Conservation (phyloP, 2,113 vertebrate genomes). For the Thalassarche chlororhynchos region DNA sequence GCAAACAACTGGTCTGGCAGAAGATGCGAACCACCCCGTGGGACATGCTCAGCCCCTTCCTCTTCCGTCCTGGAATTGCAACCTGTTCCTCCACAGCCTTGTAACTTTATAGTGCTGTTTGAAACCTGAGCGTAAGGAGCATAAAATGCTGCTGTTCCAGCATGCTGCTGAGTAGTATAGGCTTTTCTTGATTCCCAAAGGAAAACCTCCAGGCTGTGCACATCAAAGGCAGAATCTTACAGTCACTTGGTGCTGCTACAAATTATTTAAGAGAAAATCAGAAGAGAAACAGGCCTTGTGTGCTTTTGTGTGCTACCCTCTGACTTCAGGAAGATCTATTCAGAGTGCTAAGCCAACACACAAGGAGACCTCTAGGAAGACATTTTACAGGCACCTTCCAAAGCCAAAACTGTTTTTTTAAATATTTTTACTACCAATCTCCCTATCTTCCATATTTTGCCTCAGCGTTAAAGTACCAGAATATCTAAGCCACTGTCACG, state of each 20-base stretch:
- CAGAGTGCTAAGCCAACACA: neutral
- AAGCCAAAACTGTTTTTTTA: neutral
- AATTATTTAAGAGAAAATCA: neutral
- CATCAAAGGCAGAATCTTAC: constrained; percentile 18
- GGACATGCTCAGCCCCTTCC: neutral
- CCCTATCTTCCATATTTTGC: neutral
- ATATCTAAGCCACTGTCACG: neutral
- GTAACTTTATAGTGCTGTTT: neutral
- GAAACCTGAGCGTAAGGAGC: neutral
- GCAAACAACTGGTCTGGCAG: neutral
- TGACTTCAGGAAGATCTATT: neutral
- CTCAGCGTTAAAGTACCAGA: neutral
- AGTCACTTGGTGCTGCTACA: neutral
- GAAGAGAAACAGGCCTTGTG: neutral
- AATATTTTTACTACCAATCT: neutral
- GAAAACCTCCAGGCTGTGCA: neutral
- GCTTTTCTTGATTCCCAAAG: neutral
- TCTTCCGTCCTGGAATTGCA: neutral
- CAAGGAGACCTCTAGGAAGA: neutral
- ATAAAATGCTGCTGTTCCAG: neutral
- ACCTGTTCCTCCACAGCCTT: neutral
- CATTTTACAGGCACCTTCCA: neutral
- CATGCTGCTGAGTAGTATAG: neutral
- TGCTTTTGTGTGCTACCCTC: neutral
- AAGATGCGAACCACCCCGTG: neutral